Base-by-base conservation (phyloP, 2,797 vertebrate species). In the Craterocephalus amniculus region DNA sequence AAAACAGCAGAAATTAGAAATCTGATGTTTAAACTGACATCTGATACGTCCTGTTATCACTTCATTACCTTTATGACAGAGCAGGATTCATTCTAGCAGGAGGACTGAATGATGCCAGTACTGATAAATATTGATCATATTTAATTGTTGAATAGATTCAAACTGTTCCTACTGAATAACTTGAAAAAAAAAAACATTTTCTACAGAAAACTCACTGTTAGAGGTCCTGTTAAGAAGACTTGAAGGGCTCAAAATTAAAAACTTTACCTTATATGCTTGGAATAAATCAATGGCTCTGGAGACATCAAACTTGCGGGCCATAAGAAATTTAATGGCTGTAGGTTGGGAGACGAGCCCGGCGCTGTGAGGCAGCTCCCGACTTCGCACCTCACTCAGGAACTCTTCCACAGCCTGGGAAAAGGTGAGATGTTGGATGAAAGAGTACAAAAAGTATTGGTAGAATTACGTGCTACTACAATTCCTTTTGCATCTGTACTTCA, bases 261-360 rank as follows among this genome's bases (percentile, higher is more conserved):
- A 51, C 77, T 63, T 61, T 90, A 95, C 95, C 94, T 95, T 95
- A 83, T 95, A 96, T 38, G 93, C 95, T 86, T 95, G 93, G 82
- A 96, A 95, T 74, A 96, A 94, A 78, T 95, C 88, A 58, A 95
- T 94, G 85, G 95, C 94, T 92, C 95, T 92, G 67, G 85, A 86
- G 73, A 96, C 94, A 31, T 96, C 95, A 91, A 95, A 96, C 88
- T 96, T 96, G 79, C 95, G 92, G 83, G 95, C 95, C 94, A 95
- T 95, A 78, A 96, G 95, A 88, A 96, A 96, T 83, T 95, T 96
- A 68, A 95, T 88, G 69, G 95, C 95, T 67, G 95, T 95, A 61
- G 93, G 92, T 67, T 95, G 91, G 76, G 95, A 95, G 80, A 96
- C 92, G 7, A 95, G 92, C 74, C 92, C 92, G 68, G 93, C 93